A percentile compares a stretch with the other conserved stretches of the same genome.
Evolutionary conservation across 2,113 vertebrate genomes (phyloP).

Genomic region (Chlamydotis undulata): DNA sequence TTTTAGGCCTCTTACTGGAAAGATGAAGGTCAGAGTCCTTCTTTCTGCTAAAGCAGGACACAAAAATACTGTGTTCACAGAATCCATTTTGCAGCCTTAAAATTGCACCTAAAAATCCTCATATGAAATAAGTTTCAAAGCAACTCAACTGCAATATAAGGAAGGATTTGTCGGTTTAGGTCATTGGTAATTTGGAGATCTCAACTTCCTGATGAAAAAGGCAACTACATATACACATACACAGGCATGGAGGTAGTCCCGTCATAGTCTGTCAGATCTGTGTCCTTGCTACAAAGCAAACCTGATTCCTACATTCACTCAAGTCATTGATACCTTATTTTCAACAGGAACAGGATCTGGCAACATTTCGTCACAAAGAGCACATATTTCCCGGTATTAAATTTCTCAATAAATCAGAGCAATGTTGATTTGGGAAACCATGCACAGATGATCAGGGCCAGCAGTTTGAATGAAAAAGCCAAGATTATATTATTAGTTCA

Average conservation of each 20-base stretch:
- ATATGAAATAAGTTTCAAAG: neutral
- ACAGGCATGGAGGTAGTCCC: neutral
- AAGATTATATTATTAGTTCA: neutral
- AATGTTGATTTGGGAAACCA: neutral
- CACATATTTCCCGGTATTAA: neutral
- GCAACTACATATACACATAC: neutral
- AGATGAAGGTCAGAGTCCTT: slow-evolving; percentile 15
- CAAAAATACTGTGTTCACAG: neutral
- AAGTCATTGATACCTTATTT: neutral
- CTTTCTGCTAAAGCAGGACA: neutral
- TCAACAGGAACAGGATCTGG: neutral
- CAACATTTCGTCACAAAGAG: neutral
- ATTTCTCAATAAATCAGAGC: neutral
- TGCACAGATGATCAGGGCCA: neutral
- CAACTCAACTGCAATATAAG: neutral
- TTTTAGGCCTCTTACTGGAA: slow-evolving; percentile 37
- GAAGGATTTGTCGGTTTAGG: neutral
- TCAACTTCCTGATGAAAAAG: neutral
- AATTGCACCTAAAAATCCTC: neutral
- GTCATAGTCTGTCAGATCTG: neutral
- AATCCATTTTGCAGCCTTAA: neutral
- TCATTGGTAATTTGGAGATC: neutral
- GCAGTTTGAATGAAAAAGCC: neutral
- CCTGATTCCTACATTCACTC: neutral
- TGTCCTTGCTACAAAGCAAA: neutral